Percentiles rank a stretch among this genome's conserved stretches.
Conservation (phyloP, 2,113 vertebrate genomes). For the Sander vitreus region DNA sequence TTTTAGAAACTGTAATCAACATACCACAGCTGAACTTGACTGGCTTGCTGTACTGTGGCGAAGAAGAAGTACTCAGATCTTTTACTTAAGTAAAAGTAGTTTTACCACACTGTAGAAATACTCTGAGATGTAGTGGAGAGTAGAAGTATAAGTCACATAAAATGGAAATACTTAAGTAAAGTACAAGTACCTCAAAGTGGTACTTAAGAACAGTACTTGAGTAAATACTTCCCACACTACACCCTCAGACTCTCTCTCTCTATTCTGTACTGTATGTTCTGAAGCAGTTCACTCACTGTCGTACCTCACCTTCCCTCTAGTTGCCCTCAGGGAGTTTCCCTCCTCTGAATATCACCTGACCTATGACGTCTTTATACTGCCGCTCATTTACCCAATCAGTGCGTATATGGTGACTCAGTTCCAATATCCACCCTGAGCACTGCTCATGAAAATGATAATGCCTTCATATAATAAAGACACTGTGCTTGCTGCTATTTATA, state of each 20-base stretch:
- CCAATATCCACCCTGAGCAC: slow-evolving; percentile 5
- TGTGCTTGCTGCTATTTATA: neutral
- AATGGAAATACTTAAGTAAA: too few relatives aligned
- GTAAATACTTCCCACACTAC: too few relatives aligned
- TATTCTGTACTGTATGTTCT: neutral
- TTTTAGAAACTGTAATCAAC: neutral
- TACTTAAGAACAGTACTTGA: too few relatives aligned
- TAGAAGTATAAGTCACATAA: too few relatives aligned
- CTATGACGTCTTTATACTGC: neutral
- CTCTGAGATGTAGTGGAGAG: too few relatives aligned
- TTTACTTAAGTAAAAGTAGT: too few relatives aligned
- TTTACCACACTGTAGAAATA: too few relatives aligned
- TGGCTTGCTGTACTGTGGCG: too few relatives aligned
- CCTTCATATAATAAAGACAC: neutral
- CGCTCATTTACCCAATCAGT: neutral
- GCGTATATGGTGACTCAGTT: slow-evolving; percentile 2
- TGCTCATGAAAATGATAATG: neutral
- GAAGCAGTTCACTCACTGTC: neutral
- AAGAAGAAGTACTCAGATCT: too few relatives aligned
- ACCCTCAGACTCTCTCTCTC: neutral
- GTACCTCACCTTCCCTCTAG: neutral
- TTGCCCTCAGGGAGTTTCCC: neutral
- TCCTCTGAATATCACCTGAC: slow-evolving; percentile 5
- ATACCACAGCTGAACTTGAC: neutral
- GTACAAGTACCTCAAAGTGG: too few relatives aligned